These are phyloP conservation scores for Eubasilissa splendida DNA, from an alignment of 2,888 invertebrate genomes.

Conservation along the genomic window DNA sequence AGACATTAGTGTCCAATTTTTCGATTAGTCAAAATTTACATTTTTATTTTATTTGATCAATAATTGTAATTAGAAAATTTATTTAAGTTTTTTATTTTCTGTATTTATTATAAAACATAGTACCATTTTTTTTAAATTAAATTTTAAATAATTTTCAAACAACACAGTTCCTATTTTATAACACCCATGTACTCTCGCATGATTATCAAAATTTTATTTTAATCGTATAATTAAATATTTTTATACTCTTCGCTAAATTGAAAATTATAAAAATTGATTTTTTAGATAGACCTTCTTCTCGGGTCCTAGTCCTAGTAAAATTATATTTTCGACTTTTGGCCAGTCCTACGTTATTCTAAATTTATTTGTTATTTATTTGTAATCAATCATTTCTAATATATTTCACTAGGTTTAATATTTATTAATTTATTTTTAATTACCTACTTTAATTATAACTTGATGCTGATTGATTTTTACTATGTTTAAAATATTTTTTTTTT, in stretches of 20 bases:
- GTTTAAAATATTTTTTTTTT: too few relatives aligned
- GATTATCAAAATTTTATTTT: too few relatives aligned
- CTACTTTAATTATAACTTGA: not conserved
- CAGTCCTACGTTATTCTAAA: conserved; percentile 48
- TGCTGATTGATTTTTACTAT: too few relatives aligned
- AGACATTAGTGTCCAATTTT: too few relatives aligned
- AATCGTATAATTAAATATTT: too few relatives aligned
- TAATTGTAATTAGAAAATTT: conserved; percentile 22
- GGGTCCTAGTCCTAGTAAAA: conserved; percentile 38
- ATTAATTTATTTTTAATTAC: conserved; percentile 5
- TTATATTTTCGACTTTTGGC: conserved; percentile 48
- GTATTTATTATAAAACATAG: too few relatives aligned
- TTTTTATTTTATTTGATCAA: conserved; percentile 13
- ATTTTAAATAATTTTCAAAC: too few relatives aligned
- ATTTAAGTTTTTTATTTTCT: too few relatives aligned
- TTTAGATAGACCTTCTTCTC: conserved; percentile 4
- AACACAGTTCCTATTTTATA: too few relatives aligned
- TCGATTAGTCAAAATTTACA: conserved; percentile 22
- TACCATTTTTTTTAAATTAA: too few relatives aligned
- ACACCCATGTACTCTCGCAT: too few relatives aligned
- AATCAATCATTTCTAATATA: conserved; percentile 40
- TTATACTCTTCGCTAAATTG: too few relatives aligned
- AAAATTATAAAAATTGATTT: not conserved
- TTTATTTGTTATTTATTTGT: conserved; percentile 15
- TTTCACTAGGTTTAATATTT: conserved; percentile 20